phyloP scores from a whole-genome alignment of 2,797 vertebrate genomes.

The Syndactyla subalaris region DNA sequence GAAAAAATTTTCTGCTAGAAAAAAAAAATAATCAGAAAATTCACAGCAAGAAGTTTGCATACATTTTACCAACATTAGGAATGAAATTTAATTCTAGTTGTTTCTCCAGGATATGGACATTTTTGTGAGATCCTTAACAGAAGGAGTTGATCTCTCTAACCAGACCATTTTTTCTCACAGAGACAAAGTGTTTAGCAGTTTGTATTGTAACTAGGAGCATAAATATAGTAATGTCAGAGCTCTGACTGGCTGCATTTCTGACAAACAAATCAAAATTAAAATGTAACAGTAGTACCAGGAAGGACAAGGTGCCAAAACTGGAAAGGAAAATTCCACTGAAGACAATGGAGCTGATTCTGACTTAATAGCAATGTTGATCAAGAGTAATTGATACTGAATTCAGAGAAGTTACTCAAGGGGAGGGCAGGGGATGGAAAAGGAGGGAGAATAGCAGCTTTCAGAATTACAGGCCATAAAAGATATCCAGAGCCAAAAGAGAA shows the following conservation, averaged over 20 bases:
- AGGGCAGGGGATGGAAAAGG: background rate
- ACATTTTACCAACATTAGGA: background rate
- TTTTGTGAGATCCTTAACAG: background rate
- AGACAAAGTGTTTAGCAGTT: background rate
- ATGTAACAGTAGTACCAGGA: background rate
- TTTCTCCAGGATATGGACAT: background rate
- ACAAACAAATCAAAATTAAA: conserved; percentile 12
- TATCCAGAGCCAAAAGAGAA: background rate
- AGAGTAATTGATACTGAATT: background rate
- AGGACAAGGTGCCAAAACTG: background rate
- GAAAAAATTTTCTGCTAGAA: background rate
- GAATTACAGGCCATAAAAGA: background rate
- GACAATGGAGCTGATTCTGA: background rate
- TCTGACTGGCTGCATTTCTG: background rate
- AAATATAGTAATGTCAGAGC: background rate
- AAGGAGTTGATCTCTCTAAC: background rate
- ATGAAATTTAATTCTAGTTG: background rate
- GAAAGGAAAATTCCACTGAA: conserved; percentile 36
- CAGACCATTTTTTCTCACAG: background rate
- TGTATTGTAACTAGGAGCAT: background rate
- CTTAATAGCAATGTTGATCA: background rate
- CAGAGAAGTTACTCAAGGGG: background rate
- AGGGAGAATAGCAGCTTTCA: background rate
- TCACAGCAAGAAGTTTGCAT: background rate
- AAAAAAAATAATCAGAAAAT: too few relatives aligned